A percentile compares a stretch with the other conserved stretches of the same genome.
Conservation (phyloP, 2,113 vertebrate species). For the Alligator mississippiensis region DNA sequence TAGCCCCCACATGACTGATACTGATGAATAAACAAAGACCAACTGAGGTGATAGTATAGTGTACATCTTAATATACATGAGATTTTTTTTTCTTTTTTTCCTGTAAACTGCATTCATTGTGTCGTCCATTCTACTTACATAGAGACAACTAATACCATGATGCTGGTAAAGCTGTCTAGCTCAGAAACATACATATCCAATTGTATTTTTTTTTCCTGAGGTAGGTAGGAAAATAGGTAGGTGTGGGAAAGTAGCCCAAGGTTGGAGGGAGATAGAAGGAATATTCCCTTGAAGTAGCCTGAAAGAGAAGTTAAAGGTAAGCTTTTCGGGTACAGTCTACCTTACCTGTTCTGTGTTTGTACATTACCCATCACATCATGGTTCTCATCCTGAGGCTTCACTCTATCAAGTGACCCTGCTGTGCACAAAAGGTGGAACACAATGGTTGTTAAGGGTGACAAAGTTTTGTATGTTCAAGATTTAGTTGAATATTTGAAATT, state of each 20-base stretch:
- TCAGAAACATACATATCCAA: background rate
- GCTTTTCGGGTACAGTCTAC: accelerated
- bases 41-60: background rate
- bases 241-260: background rate
- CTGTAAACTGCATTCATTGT: background rate
- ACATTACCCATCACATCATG: accelerated
- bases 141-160: background rate
- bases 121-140: background rate
- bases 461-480: background rate
- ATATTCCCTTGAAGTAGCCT: background rate
- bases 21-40: background rate
- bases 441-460: background rate
- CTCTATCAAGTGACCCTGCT: background rate
- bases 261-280: background rate
- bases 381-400: background rate
- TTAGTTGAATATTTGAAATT: background rate
- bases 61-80: background rate
- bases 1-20: background rate
- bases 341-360: accelerated
- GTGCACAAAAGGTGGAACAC: background rate
- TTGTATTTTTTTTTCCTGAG: accelerated
- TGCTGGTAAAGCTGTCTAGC: background rate
- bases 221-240: background rate
- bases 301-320: background rate
- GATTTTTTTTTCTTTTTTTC: background rate